Conservation (phyloP, 2,888 invertebrate species). For the Emmelina monodactyla region DNA sequence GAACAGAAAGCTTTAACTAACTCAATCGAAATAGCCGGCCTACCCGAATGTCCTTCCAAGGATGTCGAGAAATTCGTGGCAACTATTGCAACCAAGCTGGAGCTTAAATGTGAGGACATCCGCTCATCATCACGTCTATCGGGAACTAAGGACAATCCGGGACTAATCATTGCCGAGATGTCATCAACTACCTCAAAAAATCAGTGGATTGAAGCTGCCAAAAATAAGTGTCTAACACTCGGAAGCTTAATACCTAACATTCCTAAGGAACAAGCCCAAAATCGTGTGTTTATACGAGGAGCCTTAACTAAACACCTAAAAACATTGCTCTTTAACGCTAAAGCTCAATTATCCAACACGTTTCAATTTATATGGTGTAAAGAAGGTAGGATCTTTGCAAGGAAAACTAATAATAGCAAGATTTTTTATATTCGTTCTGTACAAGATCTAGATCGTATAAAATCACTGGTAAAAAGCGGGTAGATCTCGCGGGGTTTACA, state of each 20-base stretch:
- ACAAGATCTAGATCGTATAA: too few species aligned
- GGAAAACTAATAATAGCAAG: slow-evolving; percentile 14
- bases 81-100: slow-evolving; percentile 13
- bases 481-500: too few species aligned
- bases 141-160: slow-evolving; percentile 13
- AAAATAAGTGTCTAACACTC: too few species aligned
- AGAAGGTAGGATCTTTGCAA: slow-evolving; percentile 15
- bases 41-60: too few species aligned
- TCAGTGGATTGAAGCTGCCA: slow-evolving; percentile 16
- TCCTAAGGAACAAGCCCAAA: too few species aligned
- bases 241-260: too few species aligned
- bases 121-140: slow-evolving; percentile 1
- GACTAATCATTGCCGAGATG: slow-evolving; percentile 15
- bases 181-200: slow-evolving; percentile 10
- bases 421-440: slow-evolving; percentile 12
- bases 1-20: slow-evolving; percentile 13
- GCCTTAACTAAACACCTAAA: too few species aligned
- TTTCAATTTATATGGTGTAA: slow-evolving; percentile 18
- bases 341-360: slow-evolving; percentile 8
- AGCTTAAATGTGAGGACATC: slow-evolving; percentile 9
- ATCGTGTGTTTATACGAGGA: too few species aligned
- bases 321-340: slow-evolving; percentile 15
- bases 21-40: slow-evolving; percentile 10
- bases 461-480: too few species aligned
- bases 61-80: slow-evolving; percentile 4